These are phyloP conservation scores for Pagetopsis macropterus DNA, from an alignment of 2,797 vertebrate species.

Conservation along the genomic window DNA sequence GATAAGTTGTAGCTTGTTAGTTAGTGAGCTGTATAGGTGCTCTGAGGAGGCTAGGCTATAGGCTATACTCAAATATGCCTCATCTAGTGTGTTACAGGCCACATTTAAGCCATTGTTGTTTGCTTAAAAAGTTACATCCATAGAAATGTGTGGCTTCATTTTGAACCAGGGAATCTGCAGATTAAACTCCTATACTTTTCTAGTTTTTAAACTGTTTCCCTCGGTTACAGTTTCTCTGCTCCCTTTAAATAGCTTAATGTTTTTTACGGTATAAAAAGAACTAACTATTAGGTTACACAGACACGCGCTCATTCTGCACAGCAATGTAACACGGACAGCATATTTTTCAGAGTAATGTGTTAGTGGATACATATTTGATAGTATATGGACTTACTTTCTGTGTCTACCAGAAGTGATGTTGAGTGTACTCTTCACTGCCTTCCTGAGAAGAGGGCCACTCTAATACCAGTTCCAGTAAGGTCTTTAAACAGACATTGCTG, in stretches of 20 bases:
- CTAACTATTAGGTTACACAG: background rate
- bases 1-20: constrained; percentile 15
- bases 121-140: too few relatives aligned
- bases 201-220: constrained; percentile 7
- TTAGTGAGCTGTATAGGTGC: constrained; percentile 11
- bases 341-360: background rate
- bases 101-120: too few relatives aligned
- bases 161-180: too few relatives aligned
- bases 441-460: constrained; percentile 16
- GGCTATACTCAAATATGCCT: background rate
- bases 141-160: too few relatives aligned
- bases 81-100: too few relatives aligned
- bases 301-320: background rate
- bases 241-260: background rate
- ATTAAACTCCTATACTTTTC: too few relatives aligned
- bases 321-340: background rate
- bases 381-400: background rate
- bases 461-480: constrained; percentile 62
- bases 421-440: constrained; percentile 34
- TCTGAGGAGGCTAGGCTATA: too few relatives aligned
- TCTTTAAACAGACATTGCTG: constrained; percentile 52
- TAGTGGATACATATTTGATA: constrained; percentile 14
- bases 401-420: constrained; percentile 21
- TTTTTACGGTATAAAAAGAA: constrained; percentile 1
- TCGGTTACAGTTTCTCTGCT: background rate